Percentiles rank a stretch among this genome's conserved stretches.
Evolutionary conservation across 2,113 vertebrate genomes (phyloP).

Genomic region (Cryptotis parvus): DNA sequence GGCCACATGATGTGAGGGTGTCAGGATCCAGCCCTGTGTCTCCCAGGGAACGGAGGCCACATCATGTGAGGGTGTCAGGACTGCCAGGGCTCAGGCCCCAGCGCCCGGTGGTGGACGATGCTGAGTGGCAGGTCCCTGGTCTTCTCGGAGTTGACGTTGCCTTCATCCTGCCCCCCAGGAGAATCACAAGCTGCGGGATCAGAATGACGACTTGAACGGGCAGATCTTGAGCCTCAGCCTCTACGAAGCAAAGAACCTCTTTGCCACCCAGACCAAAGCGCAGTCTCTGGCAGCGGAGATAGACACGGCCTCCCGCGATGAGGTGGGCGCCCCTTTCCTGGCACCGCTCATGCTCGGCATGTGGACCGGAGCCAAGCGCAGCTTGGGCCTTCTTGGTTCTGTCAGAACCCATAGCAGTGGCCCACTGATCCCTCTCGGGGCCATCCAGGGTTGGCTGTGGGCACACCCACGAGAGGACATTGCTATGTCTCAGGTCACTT

Average conservation of each 20-base stretch:
- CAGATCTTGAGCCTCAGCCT: slow-evolving; percentile 98
- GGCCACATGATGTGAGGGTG: neutral
- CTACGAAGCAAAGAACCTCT: slow-evolving; percentile 97
- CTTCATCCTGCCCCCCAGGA: slow-evolving; percentile 87
- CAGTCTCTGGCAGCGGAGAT: slow-evolving; percentile 98
- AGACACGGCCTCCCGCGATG: slow-evolving; percentile 96
- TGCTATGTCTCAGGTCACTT: neutral
- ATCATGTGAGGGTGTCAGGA: neutral
- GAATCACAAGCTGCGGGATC: slow-evolving; percentile 96
- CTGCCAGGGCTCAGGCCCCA: neutral
- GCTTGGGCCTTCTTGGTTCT: neutral
- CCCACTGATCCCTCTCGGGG: neutral
- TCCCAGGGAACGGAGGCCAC: neutral
- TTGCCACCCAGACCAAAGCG: slow-evolving; percentile 97
- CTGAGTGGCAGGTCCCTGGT: neutral
- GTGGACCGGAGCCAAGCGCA: fast-evolving
- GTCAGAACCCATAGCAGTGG: neutral
- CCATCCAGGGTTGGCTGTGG: too few relatives aligned
- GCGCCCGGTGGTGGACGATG: neutral
- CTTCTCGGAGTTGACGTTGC: neutral
- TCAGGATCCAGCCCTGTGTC: neutral
- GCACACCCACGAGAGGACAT: neutral
- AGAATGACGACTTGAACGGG: slow-evolving; percentile 97
- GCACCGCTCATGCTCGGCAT: neutral
- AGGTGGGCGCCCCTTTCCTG: slow-evolving; percentile 86